Conservation (phyloP, 1,140 invertebrate species). For the Dolichoris vasculosae region DNA sequence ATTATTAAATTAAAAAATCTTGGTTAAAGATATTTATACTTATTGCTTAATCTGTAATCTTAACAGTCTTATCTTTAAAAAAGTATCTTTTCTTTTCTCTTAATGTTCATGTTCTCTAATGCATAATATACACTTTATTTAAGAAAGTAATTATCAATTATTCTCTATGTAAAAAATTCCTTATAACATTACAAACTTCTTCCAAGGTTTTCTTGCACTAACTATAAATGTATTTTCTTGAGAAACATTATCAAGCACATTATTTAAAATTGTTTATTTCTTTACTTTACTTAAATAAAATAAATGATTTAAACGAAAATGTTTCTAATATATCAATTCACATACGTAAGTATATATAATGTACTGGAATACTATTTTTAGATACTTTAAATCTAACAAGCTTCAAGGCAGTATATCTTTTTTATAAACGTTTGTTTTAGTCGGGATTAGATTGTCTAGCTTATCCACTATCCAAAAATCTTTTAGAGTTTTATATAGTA, state of each 20-base stretch:
- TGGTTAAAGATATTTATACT: neutral
- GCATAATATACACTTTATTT: neutral
- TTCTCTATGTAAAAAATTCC: neutral
- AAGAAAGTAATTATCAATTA: neutral
- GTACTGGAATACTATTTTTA: no score
- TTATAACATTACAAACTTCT: neutral
- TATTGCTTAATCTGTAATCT: neutral
- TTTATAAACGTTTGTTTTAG: no score
- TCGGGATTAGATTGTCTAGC: no score
- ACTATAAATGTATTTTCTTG: neutral
- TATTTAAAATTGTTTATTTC: neutral
- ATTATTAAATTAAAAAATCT: neutral
- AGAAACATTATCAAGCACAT: neutral
- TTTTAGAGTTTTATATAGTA: no score
- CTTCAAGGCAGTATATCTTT: no score
- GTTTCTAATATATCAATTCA: neutral
- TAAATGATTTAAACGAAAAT: neutral
- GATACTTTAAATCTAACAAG: no score
- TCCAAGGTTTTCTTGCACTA: neutral
- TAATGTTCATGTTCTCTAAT: neutral
- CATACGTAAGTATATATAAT: no score
- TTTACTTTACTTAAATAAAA: neutral
- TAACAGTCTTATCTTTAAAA: neutral
- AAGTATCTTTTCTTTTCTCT: neutral
- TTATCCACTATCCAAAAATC: no score